A percentile compares a stretch with the other conserved stretches of the same genome.
Evolutionary conservation across 1,140 invertebrate genomes (phyloP).

Genomic region (Drosophila sp.): DNA sequence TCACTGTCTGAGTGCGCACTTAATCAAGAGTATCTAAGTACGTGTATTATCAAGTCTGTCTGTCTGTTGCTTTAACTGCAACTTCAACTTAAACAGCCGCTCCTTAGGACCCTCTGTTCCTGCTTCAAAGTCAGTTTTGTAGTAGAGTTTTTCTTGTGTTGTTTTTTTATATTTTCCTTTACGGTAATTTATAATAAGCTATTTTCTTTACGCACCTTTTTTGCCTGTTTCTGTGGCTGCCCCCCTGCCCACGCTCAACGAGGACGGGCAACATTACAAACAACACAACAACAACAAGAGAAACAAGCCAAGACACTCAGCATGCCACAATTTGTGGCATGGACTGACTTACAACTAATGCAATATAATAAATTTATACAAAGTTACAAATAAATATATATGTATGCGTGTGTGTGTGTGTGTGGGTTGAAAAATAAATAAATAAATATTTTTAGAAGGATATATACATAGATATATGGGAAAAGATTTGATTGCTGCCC

Average conservation of each 20-base stretch:
- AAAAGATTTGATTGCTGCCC: conserved; percentile 48
- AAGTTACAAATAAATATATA: conserved; percentile 71
- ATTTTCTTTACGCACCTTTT: conserved; percentile 72
- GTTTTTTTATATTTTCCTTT: conserved; percentile 65
- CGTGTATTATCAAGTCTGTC: conserved; percentile 8
- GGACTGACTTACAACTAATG: conserved; percentile 79
- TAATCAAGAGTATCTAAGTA: conserved; percentile 6
- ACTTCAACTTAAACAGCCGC: conserved; percentile 5
- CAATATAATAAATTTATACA: conserved; percentile 83
- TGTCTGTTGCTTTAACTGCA: too few relatives aligned
- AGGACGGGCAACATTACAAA: conserved; percentile 8
- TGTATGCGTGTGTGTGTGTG: conserved; percentile 32
- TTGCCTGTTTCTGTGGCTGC: conserved; percentile 19
- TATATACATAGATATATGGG: conserved; percentile 34
- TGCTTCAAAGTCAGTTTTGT: conserved; percentile 7
- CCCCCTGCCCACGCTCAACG: conserved; percentile 59
- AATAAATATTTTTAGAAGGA: conserved; percentile 83
- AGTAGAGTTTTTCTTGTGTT: conserved; percentile 34
- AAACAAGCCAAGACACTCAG: conserved; percentile 27
- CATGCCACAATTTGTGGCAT: conserved; percentile 45
- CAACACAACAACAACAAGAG: not conserved
- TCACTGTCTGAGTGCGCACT: not conserved
- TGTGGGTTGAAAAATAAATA: conserved; percentile 76
- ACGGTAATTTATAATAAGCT: conserved; percentile 80
- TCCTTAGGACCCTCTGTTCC: not conserved